A percentile compares a stretch with the other conserved stretches of the same genome.
These are phyloP conservation scores for Drosophila nannoptera DNA, from an alignment of 1,140 invertebrate species.

Conservation along the genomic window DNA sequence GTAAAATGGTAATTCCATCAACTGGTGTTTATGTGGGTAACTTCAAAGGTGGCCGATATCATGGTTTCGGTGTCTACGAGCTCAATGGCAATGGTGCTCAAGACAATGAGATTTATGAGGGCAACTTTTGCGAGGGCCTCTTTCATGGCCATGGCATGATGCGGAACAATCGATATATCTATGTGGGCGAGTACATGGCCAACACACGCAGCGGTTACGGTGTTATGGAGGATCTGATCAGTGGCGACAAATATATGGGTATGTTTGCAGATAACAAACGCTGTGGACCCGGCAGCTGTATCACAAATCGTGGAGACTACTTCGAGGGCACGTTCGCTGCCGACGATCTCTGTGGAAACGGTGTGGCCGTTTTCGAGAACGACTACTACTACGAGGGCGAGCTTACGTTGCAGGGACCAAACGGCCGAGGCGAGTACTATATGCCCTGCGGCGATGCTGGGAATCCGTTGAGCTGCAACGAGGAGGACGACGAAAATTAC, in stretches of 20 bases:
- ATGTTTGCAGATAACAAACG: constrained; percentile 90
- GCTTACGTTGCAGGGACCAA: constrained; percentile 82
- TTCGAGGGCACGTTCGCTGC: constrained; percentile 91
- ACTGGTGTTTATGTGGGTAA: constrained; percentile 87
- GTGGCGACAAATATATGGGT: constrained; percentile 93
- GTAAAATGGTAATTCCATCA: constrained; percentile 76
- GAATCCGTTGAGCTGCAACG: constrained; percentile 18
- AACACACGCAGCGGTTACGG: constrained; percentile 91
- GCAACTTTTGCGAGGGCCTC: constrained; percentile 90
- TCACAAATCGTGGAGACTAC: constrained; percentile 93
- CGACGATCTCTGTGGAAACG: constrained; percentile 88
- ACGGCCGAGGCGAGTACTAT: constrained; percentile 90
- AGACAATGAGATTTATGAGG: constrained; percentile 89
- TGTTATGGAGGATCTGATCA: constrained; percentile 90
- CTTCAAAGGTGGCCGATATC: constrained; percentile 91
- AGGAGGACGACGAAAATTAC: constrained; percentile 54
- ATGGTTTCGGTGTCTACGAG: constrained; percentile 84
- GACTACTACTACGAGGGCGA: constrained; percentile 94
- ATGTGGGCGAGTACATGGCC: constrained; percentile 90
- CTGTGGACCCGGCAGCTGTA: constrained; percentile 89
- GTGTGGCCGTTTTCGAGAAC: constrained; percentile 92
- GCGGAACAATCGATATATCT: constrained; percentile 89
- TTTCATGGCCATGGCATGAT: constrained; percentile 91
- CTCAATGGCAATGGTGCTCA: constrained; percentile 86
- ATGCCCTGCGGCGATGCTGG: constrained; percentile 81